Percentiles rank a stretch among this genome's conserved stretches.
Evolutionary conservation across 2,888 invertebrate genomes (phyloP).

Genomic region (Ashinkailepas kermadecensis): DNA sequence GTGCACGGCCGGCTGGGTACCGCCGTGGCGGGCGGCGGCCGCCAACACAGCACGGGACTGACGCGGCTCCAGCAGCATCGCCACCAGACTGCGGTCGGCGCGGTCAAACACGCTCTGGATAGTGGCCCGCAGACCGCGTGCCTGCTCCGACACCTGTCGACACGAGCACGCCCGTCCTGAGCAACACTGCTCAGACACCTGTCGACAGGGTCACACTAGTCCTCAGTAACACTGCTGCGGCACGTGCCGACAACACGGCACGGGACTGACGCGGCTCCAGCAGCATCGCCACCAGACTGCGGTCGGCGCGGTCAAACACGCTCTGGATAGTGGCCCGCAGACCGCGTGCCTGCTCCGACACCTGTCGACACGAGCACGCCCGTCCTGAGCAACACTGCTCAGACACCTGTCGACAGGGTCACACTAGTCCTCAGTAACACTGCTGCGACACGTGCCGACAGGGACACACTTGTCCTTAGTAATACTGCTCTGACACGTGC

Average conservation of each 20-base stretch:
- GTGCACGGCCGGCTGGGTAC: not conserved
- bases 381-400: too few species aligned
- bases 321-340: conserved; percentile 1
- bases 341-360: too few species aligned
- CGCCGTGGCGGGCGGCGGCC: not conserved
- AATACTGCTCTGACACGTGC: too few species aligned
- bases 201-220: not conserved
- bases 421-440: too few species aligned
- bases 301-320: not conserved
- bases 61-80: conserved; percentile 11
- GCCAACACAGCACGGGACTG: not conserved
- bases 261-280: conserved; percentile 8
- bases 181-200: too few species aligned
- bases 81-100: conserved; percentile 1
- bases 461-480: too few species aligned
- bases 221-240: too few species aligned
- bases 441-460: not conserved
- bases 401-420: too few species aligned
- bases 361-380: too few species aligned
- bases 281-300: not conserved
- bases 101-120: conserved; percentile 16
- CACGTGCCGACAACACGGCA: not conserved
- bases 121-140: not conserved
- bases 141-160: not conserved
- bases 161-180: too few species aligned